These are phyloP conservation scores for Entomobrya multifasciata DNA, from an alignment of 2,888 invertebrate species.

Conservation along the genomic window DNA sequence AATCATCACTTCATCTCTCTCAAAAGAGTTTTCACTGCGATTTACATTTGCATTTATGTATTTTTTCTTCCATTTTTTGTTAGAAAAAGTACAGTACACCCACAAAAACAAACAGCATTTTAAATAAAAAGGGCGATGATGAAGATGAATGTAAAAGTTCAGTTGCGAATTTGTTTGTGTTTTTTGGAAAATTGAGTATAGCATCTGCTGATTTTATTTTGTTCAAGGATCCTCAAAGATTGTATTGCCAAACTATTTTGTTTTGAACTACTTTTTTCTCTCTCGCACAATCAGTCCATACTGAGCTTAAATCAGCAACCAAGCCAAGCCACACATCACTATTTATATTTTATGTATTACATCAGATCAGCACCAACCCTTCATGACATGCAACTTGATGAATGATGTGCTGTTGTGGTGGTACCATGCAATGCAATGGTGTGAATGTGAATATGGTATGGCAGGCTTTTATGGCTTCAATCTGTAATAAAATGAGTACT, in stretches of 20 bases:
- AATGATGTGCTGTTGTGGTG: slow-evolving; percentile 31
- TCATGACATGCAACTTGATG: slow-evolving; percentile 3
- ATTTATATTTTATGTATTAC: too few relatives aligned
- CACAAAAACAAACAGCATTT: too few relatives aligned
- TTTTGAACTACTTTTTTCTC: neutral
- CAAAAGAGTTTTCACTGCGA: too few relatives aligned
- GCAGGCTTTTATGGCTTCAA: neutral
- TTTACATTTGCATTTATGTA: too few relatives aligned
- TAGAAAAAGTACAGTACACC: too few relatives aligned
- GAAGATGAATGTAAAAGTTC: too few relatives aligned
- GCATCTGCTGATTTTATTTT: neutral
- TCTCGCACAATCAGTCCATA: neutral
- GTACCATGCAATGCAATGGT: too few relatives aligned
- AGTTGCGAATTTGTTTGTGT: neutral
- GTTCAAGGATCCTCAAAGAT: neutral
- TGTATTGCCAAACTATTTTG: neutral
- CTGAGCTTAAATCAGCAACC: too few relatives aligned
- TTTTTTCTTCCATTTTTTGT: too few relatives aligned
- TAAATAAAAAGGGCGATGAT: too few relatives aligned
- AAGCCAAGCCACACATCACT: too few relatives aligned
- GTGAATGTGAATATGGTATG: neutral
- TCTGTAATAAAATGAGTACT: too few relatives aligned
- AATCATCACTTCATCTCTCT: neutral
- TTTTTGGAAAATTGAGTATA: neutral
- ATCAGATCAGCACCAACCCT: neutral